Evolutionary conservation across 2,113 vertebrate genomes (phyloP).

Genomic region (Elaphurus davidianus): DNA sequence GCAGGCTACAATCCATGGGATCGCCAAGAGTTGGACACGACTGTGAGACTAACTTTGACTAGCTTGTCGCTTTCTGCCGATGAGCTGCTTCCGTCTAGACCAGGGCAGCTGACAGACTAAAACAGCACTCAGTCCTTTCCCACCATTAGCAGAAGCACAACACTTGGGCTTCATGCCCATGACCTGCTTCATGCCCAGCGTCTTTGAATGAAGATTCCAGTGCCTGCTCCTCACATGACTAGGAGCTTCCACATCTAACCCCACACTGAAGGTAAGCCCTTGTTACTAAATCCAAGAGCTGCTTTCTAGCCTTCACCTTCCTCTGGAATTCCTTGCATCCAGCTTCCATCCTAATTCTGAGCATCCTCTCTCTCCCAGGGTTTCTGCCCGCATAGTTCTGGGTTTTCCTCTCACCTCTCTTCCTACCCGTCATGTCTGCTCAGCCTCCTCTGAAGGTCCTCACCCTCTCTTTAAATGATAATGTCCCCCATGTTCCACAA

Average conservation of each 20-base stretch:
- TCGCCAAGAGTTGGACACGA: rapidly evolving
- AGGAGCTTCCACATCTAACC: not conserved
- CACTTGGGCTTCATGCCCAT: not conserved
- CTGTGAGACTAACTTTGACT: not conserved
- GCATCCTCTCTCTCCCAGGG: not conserved
- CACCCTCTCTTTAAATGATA: not conserved
- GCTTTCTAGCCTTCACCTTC: not conserved
- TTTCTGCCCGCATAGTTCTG: not conserved
- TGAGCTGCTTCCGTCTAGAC: not conserved
- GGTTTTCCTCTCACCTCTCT: not conserved
- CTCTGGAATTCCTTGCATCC: not conserved
- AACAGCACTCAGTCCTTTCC: not conserved
- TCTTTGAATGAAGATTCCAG: not conserved
- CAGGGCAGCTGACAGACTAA: not conserved
- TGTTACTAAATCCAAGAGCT: not conserved
- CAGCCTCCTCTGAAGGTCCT: not conserved
- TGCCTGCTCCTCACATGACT: not conserved
- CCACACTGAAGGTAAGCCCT: not conserved
- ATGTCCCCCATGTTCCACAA: not conserved
- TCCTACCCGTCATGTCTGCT: not conserved
- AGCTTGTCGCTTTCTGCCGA: not conserved
- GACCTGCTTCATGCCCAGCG: not conserved
- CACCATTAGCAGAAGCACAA: not conserved
- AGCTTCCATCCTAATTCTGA: not conserved
- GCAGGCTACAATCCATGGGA: not conserved